Evolutionary conservation across 2,113 vertebrate genomes (phyloP), one percentile per base, ranked within the genome.

Genomic region (Barbus barbus): DNA sequence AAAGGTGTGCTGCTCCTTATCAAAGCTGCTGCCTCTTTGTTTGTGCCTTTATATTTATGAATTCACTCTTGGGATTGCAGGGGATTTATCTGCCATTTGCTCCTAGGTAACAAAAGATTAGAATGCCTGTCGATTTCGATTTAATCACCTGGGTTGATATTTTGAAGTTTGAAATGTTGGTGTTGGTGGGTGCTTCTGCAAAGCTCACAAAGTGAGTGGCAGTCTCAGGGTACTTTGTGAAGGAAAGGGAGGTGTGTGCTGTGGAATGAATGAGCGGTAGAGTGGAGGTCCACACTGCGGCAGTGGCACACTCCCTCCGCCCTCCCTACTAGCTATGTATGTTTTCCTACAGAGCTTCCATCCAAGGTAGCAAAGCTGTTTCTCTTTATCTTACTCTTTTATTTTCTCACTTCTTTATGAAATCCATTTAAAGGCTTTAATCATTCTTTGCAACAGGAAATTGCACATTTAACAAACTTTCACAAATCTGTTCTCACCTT

Each of bases 51-150:
- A 77, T 88, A 89, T 92, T 92, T 82, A 90, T 91, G 82, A 89
- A 91, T 91, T 90, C 89, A 87, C 86, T 88, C 89, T 14, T 22
- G 86, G 85, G 88, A 90, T 89, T 83, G 86, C 88, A 83, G 61
- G 56, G 87, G 85, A 92, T 89, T 92, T 91, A 88, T 87, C 86
- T 85, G 83, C 88, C 83, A 86, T 91, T 93, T 91, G 88, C 89
- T 88, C 65, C 9, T 20, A 87, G 78, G 87, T 85, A 87, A 86
- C 88, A 85, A 46, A 87, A 87, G 88, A 93, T 89, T 89, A 83
- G 86, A 84, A 90, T 84, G 63, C 33, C 24, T 18, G 83, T 91
- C 1, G 75, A 89, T 92, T 91, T 91, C 1, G 75, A 89, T 92
- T 91, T 85, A 90, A 91, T 91, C 89, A 4, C 82, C 3, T 13